Evolutionary conservation across 2,888 invertebrate genomes (phyloP).

Genomic region (Drosophila helvetica): DNA sequence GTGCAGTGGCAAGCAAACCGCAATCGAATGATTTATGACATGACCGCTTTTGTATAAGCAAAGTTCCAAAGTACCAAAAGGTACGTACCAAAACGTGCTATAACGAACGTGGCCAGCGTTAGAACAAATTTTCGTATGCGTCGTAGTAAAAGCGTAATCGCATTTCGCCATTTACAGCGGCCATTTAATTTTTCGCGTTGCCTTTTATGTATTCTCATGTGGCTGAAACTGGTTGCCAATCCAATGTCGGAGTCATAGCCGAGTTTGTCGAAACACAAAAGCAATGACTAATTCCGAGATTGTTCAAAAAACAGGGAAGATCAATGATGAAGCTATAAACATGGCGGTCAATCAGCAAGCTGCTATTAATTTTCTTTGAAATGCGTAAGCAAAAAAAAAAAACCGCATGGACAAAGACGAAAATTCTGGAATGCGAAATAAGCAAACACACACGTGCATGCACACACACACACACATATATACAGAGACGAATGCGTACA

Average conservation of each 20-base stretch:
- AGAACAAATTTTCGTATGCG: constrained; percentile 1
- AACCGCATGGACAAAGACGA: constrained; percentile 66
- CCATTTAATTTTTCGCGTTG: constrained; percentile 18
- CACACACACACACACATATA: constrained; percentile 3
- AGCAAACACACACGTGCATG: constrained; percentile 18
- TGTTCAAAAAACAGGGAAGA: constrained; percentile 34
- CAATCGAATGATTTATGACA: not conserved
- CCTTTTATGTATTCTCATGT: constrained; percentile 29
- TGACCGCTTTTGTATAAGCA: not conserved
- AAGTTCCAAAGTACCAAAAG: constrained; percentile 1
- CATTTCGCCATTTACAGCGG: constrained; percentile 26
- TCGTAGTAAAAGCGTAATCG: constrained; percentile 7
- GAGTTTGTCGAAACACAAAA: constrained; percentile 44
- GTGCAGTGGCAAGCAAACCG: not conserved
- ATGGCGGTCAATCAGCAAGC: constrained; percentile 47
- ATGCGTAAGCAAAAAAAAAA: constrained; percentile 37
- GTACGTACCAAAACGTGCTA: constrained; percentile 3
- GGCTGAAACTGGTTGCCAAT: constrained; percentile 48
- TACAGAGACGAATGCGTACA: not conserved
- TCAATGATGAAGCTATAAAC: constrained; percentile 45
- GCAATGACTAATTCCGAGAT: constrained; percentile 38
- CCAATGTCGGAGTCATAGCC: constrained; percentile 1
- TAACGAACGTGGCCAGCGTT: constrained; percentile 6
- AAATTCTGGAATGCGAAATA: constrained; percentile 69
- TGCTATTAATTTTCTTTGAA: constrained; percentile 43